These are phyloP conservation scores for Acrocephalus scirpaceus DNA, from an alignment of 2,797 vertebrate genomes.

Conservation along the genomic window DNA sequence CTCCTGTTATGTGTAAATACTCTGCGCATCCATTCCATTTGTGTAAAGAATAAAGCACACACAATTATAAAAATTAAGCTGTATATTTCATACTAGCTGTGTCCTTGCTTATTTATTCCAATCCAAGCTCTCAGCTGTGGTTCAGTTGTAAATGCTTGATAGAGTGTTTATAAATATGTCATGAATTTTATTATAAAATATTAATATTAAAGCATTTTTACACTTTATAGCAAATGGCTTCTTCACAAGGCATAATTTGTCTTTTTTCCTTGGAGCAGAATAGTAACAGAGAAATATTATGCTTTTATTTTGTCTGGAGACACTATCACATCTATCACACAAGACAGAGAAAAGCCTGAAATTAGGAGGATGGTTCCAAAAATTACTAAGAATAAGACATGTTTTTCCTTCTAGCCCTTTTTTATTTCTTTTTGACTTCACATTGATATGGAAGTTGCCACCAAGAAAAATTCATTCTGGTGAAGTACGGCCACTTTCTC, in stretches of 20 bases:
- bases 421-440: not conserved
- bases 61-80: constrained; percentile 79
- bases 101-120: constrained; percentile 77
- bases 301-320: not conserved
- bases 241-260: constrained; percentile 77
- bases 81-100: constrained; percentile 83
- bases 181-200: constrained; percentile 75
- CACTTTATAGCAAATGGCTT: constrained; percentile 77
- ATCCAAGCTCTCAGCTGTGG: constrained; percentile 51
- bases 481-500: not conserved
- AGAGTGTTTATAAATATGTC: constrained; percentile 75
- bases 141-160: constrained; percentile 69
- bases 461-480: not conserved
- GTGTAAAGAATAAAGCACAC: constrained; percentile 86
- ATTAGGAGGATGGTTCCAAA: not conserved
- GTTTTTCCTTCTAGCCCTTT: not conserved
- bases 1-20: constrained; percentile 84
- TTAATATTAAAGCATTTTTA: constrained; percentile 79
- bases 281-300: not conserved
- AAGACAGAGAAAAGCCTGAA: not conserved
- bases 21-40: constrained; percentile 81
- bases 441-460: not conserved
- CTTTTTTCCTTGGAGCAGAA: constrained; percentile 60
- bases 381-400: not conserved
- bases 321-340: not conserved